These are phyloP conservation scores for Dastarcus helophoroides DNA, from an alignment of 2,888 invertebrate genomes.

Conservation along the genomic window DNA sequence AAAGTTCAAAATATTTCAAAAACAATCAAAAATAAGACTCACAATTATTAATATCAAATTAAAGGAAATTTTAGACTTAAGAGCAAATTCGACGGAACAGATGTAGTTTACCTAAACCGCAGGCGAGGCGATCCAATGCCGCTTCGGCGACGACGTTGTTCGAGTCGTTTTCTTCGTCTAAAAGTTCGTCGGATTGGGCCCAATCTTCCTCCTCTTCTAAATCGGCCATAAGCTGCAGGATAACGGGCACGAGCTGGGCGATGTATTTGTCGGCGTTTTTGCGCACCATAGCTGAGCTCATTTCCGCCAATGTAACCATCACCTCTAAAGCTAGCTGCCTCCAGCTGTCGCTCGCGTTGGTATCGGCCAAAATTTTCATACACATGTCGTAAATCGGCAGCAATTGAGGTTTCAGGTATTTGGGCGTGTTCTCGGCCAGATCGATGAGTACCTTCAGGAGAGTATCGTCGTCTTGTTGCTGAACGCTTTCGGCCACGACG, in stretches of 20 bases:
- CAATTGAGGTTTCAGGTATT: conserved; percentile 80
- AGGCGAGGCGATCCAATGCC: conserved; percentile 92
- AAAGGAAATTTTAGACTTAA: too few species aligned
- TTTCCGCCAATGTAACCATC: conserved; percentile 73
- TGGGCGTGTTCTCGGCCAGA: conserved; percentile 85
- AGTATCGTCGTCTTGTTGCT: conserved; percentile 78
- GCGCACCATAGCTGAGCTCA: conserved; percentile 91
- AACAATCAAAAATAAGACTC: too few species aligned
- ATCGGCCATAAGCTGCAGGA: conserved; percentile 91
- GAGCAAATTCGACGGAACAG: not conserved
- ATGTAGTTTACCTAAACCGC: conserved; percentile 72
- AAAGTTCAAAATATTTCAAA: too few species aligned
- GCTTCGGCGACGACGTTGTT: conserved; percentile 95
- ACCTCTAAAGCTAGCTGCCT: conserved; percentile 86
- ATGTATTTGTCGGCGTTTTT: conserved; percentile 83
- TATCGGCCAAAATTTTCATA: conserved; percentile 67
- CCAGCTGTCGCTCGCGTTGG: conserved; percentile 68
- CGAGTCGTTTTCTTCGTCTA: conserved; percentile 89
- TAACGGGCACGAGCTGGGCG: conserved; percentile 65
- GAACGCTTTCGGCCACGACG: conserved; percentile 70
- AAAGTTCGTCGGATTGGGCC: conserved; percentile 74
- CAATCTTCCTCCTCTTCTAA: conserved; percentile 86
- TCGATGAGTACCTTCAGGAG: conserved; percentile 89
- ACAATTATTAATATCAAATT: too few species aligned
- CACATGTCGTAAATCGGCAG: conserved; percentile 78